These are phyloP conservation scores for Chaenodraco wilsoni DNA, from an alignment of 2,797 vertebrate genomes.

Conservation along the genomic window DNA sequence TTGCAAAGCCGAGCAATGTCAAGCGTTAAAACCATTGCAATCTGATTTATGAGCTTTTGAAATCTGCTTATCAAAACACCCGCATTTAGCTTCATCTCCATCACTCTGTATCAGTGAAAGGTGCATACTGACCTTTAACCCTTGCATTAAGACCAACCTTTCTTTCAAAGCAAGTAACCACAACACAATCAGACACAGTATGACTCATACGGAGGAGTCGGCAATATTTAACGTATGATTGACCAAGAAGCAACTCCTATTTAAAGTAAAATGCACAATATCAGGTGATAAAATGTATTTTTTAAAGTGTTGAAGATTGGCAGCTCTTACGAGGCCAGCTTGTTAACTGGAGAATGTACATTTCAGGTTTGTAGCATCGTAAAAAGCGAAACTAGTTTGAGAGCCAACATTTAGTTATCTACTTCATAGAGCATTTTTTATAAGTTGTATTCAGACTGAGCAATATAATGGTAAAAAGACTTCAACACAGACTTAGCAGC, in stretches of 20 bases:
- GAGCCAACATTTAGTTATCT: no score
- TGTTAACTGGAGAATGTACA: slow-evolving; percentile 45
- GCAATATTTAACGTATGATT: slow-evolving; percentile 20
- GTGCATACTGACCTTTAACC: slow-evolving; percentile 45
- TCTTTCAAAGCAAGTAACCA: slow-evolving; percentile 32
- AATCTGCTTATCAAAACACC: slow-evolving; percentile 16
- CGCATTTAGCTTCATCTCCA: slow-evolving; percentile 4
- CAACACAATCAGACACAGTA: slow-evolving; percentile 14
- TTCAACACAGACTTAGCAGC: neutral
- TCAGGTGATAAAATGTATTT: neutral
- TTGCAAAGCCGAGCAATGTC: neutral
- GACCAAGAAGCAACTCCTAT: slow-evolving; percentile 7
- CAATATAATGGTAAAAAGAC: neutral
- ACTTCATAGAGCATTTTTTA: no score
- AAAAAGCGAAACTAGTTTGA: no score
- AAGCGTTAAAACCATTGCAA: neutral
- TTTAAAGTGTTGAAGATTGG: neutral
- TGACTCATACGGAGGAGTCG: slow-evolving; percentile 41
- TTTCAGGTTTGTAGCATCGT: slow-evolving; percentile 39
- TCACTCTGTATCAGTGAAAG: slow-evolving; percentile 24
- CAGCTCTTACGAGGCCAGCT: slow-evolving; percentile 13
- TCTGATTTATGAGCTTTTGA: slow-evolving; percentile 25
- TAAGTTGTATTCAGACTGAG: neutral
- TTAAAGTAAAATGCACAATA: slow-evolving; percentile 5
- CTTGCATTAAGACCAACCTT: slow-evolving; percentile 9